phyloP scores from a whole-genome alignment of 2,888 invertebrate genomes.

The Leistus spinibarbis region DNA sequence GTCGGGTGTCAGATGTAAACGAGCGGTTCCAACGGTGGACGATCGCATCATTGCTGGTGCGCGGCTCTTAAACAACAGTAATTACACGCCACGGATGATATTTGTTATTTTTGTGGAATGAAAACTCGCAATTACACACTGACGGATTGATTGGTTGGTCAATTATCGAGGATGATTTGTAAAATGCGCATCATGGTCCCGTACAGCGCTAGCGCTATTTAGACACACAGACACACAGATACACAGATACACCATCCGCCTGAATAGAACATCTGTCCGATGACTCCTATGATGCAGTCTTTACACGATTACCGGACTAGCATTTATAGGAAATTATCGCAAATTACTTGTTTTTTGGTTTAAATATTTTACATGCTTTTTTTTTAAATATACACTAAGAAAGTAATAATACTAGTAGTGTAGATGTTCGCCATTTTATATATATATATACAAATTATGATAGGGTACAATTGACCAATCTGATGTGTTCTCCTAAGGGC shows the following conservation, averaged over 20 bases:
- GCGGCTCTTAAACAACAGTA: slow-evolving; percentile 40
- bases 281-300: not conserved
- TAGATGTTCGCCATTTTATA: no score
- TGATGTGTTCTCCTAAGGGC: no score
- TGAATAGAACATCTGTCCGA: not conserved
- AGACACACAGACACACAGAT: not conserved
- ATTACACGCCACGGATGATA: slow-evolving; percentile 45
- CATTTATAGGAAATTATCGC: not conserved
- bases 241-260: not conserved
- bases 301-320: not conserved
- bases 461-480: no score
- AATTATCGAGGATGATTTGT: slow-evolving; percentile 37
- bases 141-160: slow-evolving; percentile 40
- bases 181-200: not conserved
- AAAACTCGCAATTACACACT: slow-evolving; percentile 44
- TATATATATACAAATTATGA: no score
- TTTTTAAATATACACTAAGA: no score
- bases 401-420: no score
- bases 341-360: not conserved
- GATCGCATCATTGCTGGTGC: slow-evolving; percentile 20
- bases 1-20: slow-evolving; percentile 35
- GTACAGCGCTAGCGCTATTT: not conserved
- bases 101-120: slow-evolving; percentile 47
- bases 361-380: no score
- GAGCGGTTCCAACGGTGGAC: slow-evolving; percentile 15